Conservation (phyloP, 2,113 vertebrate genomes). For the Tretioscincus oriximinensis region DNA sequence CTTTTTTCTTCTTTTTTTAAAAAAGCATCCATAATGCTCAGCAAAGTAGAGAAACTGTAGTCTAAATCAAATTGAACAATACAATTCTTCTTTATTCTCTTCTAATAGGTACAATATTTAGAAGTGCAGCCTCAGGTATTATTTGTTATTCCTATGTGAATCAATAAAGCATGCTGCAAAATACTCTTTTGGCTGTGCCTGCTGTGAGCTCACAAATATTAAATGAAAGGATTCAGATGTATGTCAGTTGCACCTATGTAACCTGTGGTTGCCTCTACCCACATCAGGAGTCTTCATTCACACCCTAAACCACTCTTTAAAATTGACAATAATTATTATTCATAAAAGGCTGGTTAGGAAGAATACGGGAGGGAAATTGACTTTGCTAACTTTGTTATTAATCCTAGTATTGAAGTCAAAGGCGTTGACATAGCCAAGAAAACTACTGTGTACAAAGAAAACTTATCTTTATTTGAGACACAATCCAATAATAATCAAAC, state of each 20-base stretch:
- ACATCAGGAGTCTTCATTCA: slow-evolving; percentile 27
- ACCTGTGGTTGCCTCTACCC: slow-evolving; percentile 41
- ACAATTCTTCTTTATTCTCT: slow-evolving; percentile 54
- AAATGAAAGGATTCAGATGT: slow-evolving; percentile 44
- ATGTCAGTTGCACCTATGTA: slow-evolving; percentile 12
- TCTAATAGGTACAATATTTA: slow-evolving; percentile 50
- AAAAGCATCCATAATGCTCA: slow-evolving; percentile 39
- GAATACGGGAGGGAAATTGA: slow-evolving; percentile 15
- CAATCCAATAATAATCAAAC: not conserved
- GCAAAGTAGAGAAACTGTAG: slow-evolving; percentile 14
- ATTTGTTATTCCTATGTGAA: slow-evolving; percentile 60
- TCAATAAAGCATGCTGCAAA: slow-evolving; percentile 58
- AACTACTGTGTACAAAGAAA: not conserved
- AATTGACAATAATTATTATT: not conserved
- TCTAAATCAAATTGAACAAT: slow-evolving; percentile 54
- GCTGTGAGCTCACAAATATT: slow-evolving; percentile 59
- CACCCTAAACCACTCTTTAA: slow-evolving; percentile 23
- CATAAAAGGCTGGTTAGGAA: not conserved
- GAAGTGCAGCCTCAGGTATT: slow-evolving; percentile 45
- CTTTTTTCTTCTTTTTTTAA: slow-evolving; percentile 16
- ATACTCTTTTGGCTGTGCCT: slow-evolving; percentile 36
- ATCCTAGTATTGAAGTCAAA: slow-evolving; percentile 2
- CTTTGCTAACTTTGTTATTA: not conserved
- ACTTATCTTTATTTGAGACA: not conserved
- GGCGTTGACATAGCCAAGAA: not conserved